Evolutionary conservation across 2,888 invertebrate species (phyloP), one percentile per base, ranked within the genome.

Genomic region (Tenthredo mesomela): DNA sequence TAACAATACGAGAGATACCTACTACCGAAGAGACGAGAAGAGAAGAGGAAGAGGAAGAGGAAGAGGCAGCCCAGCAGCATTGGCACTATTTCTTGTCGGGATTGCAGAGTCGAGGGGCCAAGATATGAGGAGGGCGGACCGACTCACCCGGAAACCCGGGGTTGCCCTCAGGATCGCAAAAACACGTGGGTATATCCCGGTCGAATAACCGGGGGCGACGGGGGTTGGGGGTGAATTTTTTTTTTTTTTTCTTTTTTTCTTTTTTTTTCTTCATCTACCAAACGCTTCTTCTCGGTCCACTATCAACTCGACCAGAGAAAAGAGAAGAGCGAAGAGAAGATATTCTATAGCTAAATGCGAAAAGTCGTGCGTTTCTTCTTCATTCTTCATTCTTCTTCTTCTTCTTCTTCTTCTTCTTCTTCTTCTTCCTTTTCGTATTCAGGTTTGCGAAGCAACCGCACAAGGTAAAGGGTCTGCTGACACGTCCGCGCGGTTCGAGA

Each of bases 41-140:
- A 47, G 47, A 47, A 43, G 43, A 43, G 43, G 12, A 43, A 10
- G 10, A 2, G 12, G 43, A 43, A 2, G 2, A 10, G 43, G 18
- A 37, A 7, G n/a, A n/a, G 43, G 18, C 77, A 21, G 61, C 50
- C 7, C 77, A 40, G 61, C 29, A 47, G 61, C 58, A 80, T 80
- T 40, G 61, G 61, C 80, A 80, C 61, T 80, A 80, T 80, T 80
- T 80, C 80, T 80, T 80, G 80, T 50, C 21, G 4, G 37, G 40
- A 80, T 18, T 61, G 80, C 58, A 29, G 29, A 77, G 54, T 54
- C 54, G 50, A 77, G 54, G 77, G 54, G 25, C 54, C 78, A 54
- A 78, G 78, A 80, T 80, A 80, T 80, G 80, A 80, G 80, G 37
- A 80, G 80, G 80, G 80, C 80, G 80, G 29, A 54, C 54, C 77